Base-by-base conservation (phyloP, 2,113 vertebrate genomes). In the Urocynchramus pylzowi region DNA sequence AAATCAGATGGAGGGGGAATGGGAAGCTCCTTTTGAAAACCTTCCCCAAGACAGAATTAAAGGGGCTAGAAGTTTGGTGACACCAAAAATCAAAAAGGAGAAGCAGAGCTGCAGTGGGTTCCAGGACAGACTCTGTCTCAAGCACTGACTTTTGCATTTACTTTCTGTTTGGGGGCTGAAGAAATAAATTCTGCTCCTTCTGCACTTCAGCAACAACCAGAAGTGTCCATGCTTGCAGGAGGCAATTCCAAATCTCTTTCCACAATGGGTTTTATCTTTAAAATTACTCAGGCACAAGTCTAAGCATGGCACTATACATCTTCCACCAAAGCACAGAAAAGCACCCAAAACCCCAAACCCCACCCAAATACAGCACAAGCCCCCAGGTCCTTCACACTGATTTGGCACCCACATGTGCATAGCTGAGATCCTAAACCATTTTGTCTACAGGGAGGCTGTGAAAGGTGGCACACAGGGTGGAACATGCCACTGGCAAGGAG, bases 301-400 rank as follows among this genome's bases (percentile, higher is more conserved):
- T 35, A 64, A 90, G 13, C 37, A 3, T 2, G 11, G 41, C 47
- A 41, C 31, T 41, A 26, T 28, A 68, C 70, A 69, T 83, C 42
- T 35, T 42, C 9, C 17, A 49, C 16, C 65, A 45, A 18, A 30
- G 30, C 56, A 35, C 39, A 50, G 45, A 37, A 78, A 26, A 52
- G 2, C 4, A 15, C 11, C 28, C 26, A 0, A n/a, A 41, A 1
- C 8, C 16, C 23, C 27, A 0, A 88, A 76, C 41, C 7, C 24
- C n/a, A 67, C 52, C 37, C 57, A 35, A 64, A 39, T 18, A 3
- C 26, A 67, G 47, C 27, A 30, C 6, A 57, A 78, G 7, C 16
- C 18, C 30, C 13, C 60, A 31, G 6, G 37, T 49, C 27, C 57
- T 67, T 79, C 53, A 26, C 31, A 13, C 1, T 61, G 67, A 47